Base-by-base conservation (phyloP, 1,140 invertebrate species). In the Aphidius ervi region DNA sequence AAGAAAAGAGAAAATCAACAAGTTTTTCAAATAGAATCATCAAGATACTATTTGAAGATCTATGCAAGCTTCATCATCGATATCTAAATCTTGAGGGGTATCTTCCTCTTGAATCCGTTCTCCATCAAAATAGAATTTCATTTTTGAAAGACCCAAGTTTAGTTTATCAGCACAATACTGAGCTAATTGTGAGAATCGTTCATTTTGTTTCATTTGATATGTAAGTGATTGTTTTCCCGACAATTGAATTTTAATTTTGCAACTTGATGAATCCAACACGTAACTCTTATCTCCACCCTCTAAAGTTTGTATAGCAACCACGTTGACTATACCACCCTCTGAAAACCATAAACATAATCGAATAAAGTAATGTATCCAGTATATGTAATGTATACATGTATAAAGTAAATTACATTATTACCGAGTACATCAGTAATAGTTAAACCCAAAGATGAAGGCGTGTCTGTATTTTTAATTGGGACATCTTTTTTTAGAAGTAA, bases 61-160 rank as follows among this genome's bases (percentile, higher is more conserved):
- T 4, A 80, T 55, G 43, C 78, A 80, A 3, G 74, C 74, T 68
- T 76, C 72, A 53, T 72, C 62, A 16, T 80, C 78, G 8, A 80
- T 48, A 60, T 80, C 78, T 46, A 80, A 65, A 6, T 68, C 69
- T 45, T 76, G 68, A 5, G 78, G 78, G 6, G 76, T 80, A 46
- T 79, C 76, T 5, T 55, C 61, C 3, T 52, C 5, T 5, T 47
- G 7, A 5, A 80, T 69, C 6, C 69, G 49, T 42, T 80, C 78
- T 9, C 78, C 78, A 63, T 80, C 78, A 48, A 78, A 78, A 16
- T 68, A 74, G 40, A 77, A 62, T 63, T 76, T 79, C 5, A 79
- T 68, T n/a, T 63, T 70, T 9, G 63, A 55, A n/a, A 70, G 50
- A 2, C 65, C 48, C 4, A 76, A 53, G 6, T 68, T 56, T 3